Conservation (phyloP, 1,140 invertebrate genomes). For the Macrobrachium nipponense region DNA sequence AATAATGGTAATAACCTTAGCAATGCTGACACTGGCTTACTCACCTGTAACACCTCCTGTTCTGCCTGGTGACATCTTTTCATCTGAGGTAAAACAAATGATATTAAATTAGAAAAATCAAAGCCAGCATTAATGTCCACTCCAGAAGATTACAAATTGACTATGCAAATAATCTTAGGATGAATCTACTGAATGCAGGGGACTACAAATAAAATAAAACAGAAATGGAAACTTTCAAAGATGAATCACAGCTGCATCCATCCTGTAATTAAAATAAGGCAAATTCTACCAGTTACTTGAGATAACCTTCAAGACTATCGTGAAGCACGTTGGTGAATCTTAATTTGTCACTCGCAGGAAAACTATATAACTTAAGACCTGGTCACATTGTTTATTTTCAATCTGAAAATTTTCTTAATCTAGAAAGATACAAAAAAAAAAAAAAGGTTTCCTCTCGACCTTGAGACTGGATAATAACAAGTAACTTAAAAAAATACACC, state of each 20-base stretch:
- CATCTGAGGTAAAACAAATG: conserved; percentile 39
- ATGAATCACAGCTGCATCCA: too few relatives aligned
- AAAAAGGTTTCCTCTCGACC: not conserved
- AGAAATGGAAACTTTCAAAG: not conserved
- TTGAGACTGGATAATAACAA: not conserved
- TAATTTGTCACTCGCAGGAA: too few relatives aligned
- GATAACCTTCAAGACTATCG: too few relatives aligned
- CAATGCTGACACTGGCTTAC: not conserved
- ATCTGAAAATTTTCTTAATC: too few relatives aligned
- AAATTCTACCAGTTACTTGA: too few relatives aligned
- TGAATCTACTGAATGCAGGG: not conserved
- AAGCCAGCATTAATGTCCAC: not conserved
- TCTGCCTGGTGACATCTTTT: conserved; percentile 29
- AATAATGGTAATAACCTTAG: too few relatives aligned
- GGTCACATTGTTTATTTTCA: too few relatives aligned
- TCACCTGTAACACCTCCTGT: conserved; percentile 21
- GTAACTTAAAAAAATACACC: not conserved
- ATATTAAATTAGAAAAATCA: not conserved
- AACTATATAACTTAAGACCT: too few relatives aligned
- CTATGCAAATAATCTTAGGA: too few relatives aligned
- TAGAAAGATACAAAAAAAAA: not conserved
- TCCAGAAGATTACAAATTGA: not conserved
- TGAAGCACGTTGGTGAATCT: too few relatives aligned
- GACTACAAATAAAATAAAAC: conserved; percentile 2
- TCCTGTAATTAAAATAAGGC: too few relatives aligned